phyloP scores from a whole-genome alignment of 2,113 vertebrate species.

The Tragelaphus buxtoni region DNA sequence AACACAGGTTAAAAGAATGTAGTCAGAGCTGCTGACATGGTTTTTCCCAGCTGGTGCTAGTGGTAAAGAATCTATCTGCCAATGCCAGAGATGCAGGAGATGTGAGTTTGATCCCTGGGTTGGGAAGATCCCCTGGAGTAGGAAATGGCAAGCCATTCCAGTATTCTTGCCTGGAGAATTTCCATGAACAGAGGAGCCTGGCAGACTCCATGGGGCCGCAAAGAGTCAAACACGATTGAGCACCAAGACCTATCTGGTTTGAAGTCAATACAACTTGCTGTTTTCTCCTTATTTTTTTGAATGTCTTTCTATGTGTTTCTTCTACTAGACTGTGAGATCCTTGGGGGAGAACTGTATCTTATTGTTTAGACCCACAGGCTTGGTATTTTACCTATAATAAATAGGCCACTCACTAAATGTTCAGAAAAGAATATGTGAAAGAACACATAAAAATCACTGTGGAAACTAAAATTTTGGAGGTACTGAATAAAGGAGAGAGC shows the following conservation, averaged over 20 bases:
- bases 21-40: not conserved
- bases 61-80: not conserved
- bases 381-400: not conserved
- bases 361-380: not conserved
- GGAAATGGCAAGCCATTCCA: not conserved
- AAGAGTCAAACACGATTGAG: not conserved
- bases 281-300: not conserved
- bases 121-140: not conserved
- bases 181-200: not conserved
- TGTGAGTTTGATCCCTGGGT: not conserved
- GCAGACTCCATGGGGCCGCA: not conserved
- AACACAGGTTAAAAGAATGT: accelerated
- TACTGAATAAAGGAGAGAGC: not conserved
- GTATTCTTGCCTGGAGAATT: not conserved
- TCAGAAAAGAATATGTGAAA: not conserved
- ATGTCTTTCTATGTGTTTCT: not conserved
- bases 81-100: not conserved
- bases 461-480: not conserved
- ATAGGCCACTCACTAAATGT: not conserved
- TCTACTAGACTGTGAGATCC: not conserved
- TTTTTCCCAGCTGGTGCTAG: not conserved
- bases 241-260: not conserved
- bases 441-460: not conserved
- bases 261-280: not conserved
- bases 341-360: not conserved